Conservation (phyloP, 1,140 invertebrate species). For the Manduca sexta region DNA sequence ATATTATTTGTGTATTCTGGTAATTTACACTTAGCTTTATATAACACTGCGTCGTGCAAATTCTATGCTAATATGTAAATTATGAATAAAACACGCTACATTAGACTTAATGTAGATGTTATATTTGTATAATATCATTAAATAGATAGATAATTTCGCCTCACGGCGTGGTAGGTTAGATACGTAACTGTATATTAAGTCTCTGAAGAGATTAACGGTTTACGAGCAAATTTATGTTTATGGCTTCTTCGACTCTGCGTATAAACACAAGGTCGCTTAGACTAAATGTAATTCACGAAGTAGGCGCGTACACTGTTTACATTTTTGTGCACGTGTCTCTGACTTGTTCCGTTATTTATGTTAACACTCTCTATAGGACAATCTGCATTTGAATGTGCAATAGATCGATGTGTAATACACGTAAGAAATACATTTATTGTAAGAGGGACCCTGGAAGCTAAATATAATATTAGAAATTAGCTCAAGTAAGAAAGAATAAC, state of each 20-base stretch:
- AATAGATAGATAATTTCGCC: background rate
- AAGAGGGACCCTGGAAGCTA: too few relatives aligned
- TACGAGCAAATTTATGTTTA: slow-evolving; percentile 39
- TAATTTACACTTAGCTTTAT: too few relatives aligned
- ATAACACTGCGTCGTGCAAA: background rate
- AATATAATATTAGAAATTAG: too few relatives aligned
- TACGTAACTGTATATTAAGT: slow-evolving; percentile 23
- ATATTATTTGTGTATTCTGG: background rate
- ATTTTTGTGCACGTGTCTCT: slow-evolving; percentile 1
- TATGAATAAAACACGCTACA: too few relatives aligned
- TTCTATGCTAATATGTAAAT: background rate
- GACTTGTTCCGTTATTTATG: too few relatives aligned
- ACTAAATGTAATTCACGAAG: slow-evolving; percentile 16
- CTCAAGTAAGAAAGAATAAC: too few relatives aligned
- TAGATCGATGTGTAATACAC: too few relatives aligned
- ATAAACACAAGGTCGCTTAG: slow-evolving; percentile 21
- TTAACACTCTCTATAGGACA: too few relatives aligned
- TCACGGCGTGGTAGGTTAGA: background rate
- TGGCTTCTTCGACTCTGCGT: slow-evolving; percentile 24
- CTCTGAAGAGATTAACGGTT: slow-evolving; percentile 31
- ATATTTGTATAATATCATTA: background rate
- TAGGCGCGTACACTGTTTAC: slow-evolving; percentile 6
- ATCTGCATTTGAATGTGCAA: too few relatives aligned
- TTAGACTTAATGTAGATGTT: too few relatives aligned
- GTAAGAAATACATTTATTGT: too few relatives aligned